Evolutionary conservation across 1,140 invertebrate genomes (phyloP), one percentile per base, ranked within the genome.

Genomic region (Wiebesia pumilae): DNA sequence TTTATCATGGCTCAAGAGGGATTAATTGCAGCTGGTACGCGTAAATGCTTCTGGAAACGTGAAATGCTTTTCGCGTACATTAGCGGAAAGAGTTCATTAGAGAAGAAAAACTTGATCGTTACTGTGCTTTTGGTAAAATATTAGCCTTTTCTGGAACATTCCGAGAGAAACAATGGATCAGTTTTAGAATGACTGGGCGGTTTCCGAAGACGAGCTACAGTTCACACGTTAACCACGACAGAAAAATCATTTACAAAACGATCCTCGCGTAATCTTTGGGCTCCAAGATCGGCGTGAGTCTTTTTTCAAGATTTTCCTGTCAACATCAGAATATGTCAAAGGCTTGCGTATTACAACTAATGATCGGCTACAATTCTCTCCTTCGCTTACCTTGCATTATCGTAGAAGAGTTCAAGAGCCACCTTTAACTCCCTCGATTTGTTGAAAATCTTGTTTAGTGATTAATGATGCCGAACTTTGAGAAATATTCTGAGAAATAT

Each of bases 281-380:
- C 62, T 58, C 62, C n/a, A 87, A 88, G 88, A 87, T 89, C 89
- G 89, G 85, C 87, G 87, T 88, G 77, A 86, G 88, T 88, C 89
- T 89, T 89, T 91, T 92, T 92, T 92, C 93, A 90, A 90, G 90
- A 58, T 88, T 93, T 93, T 93, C 92, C 92, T 92, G 90, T 93
- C 92, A 92, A 92, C 92, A 92, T 91, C 87, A 84, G 88, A 88
- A 91, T 90, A 89, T 89, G 89, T 92, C 91, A 91, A 88, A 88
- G 87, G 88, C 86, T 86, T 88, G 87, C 84, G 71, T 75, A 80
- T 83, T 71, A 86, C 87, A 88, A 91, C 90, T 93, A 90, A 93
- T 93, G 91, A 91, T 91, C 90, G 88, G 85, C 84, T 87, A 84
- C 88, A 87, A 86, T 86, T 88, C 88, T 78, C 80, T 75, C 85